Conservation (phyloP, 2,888 invertebrate genomes). For the Cephus pygmeus region DNA sequence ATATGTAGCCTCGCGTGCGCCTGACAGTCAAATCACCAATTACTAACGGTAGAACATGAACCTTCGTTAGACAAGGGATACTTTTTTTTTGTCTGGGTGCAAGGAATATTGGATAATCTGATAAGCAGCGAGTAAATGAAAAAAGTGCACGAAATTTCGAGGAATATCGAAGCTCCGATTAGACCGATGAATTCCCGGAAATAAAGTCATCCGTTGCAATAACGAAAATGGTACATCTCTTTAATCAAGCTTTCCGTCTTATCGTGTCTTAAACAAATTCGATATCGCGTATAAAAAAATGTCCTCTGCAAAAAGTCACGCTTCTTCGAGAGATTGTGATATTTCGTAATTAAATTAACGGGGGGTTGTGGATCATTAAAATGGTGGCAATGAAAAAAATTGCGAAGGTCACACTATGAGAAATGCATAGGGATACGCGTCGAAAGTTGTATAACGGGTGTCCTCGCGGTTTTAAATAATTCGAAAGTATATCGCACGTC, state of each 20-base stretch:
- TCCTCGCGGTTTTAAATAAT: neutral
- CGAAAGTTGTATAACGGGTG: neutral
- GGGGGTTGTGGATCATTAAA: neutral
- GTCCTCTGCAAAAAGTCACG: neutral
- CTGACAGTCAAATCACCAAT: neutral
- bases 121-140: neutral
- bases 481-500: neutral
- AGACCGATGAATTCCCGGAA: neutral
- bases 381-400: neutral
- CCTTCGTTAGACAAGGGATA: neutral
- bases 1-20: neutral
- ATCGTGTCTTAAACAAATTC: neutral
- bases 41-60: neutral
- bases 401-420: neutral
- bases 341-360: neutral
- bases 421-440: neutral
- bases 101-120: neutral
- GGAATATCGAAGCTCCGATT: neutral
- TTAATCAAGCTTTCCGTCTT: conserved; percentile 44
- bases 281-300: neutral
- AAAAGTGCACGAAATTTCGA: neutral
- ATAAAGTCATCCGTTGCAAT: neutral
- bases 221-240: conserved; percentile 41
- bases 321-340: neutral
- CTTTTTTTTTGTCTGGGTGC: neutral